phyloP scores from a whole-genome alignment of 2,113 vertebrate genomes.

The Coregonus clupeaformis region DNA sequence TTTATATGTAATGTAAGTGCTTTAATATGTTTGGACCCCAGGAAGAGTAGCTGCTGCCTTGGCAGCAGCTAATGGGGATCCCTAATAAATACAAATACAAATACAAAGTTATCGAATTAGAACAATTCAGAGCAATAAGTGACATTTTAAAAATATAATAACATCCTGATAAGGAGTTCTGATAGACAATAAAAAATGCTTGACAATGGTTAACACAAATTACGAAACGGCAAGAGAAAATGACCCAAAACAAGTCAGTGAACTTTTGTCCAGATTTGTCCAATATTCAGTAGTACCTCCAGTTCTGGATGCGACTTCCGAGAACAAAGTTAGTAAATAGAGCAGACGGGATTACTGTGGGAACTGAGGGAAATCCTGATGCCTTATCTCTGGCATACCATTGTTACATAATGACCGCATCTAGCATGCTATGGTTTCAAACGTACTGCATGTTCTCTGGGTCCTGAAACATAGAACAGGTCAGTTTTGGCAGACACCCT shows the following conservation, averaged over 20 bases:
- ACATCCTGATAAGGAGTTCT: not conserved
- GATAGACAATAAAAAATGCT: not conserved
- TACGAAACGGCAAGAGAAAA: not conserved
- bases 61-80: too few species aligned
- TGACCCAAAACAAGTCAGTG: not conserved
- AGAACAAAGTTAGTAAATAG: not conserved
- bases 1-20: too few species aligned
- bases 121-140: too few species aligned
- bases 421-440: too few species aligned
- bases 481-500: too few species aligned
- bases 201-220: not conserved
- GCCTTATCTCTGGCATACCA: not conserved
- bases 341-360: not conserved
- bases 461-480: too few species aligned
- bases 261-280: constrained; percentile 11
- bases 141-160: too few species aligned
- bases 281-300: not conserved
- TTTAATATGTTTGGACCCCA: too few species aligned
- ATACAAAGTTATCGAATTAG: too few species aligned
- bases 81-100: too few species aligned
- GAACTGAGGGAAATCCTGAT: not conserved
- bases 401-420: not conserved
- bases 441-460: too few species aligned
- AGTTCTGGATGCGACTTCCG: not conserved
- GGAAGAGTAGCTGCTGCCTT: too few species aligned